Conservation (phyloP, 2,888 invertebrate genomes). For the Creontiades dilutus region DNA sequence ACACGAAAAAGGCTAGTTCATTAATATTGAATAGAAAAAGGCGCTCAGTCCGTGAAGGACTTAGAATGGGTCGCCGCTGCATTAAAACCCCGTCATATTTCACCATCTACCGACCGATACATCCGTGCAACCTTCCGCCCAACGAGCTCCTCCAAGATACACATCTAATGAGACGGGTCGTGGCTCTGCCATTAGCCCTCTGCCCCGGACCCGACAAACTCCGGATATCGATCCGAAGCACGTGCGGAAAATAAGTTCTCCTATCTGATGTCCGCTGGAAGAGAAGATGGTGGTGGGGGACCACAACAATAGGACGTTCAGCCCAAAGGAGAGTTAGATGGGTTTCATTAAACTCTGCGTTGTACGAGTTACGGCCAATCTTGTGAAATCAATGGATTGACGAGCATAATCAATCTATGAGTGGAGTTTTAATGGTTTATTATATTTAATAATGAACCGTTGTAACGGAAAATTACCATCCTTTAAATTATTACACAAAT, state of each 20-base stretch:
- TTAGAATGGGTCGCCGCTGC: not conserved
- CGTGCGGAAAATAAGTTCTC: conserved; percentile 22
- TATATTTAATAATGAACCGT: too few relatives aligned
- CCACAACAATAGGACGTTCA: too few relatives aligned
- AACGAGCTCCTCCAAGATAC: conserved; percentile 20
- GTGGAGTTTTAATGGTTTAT: too few relatives aligned
- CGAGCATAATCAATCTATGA: too few relatives aligned
- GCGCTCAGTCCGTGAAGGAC: conserved; percentile 1
- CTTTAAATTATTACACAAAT: too few relatives aligned
- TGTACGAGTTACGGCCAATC: too few relatives aligned
- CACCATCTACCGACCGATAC: not conserved
- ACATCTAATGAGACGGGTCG: conserved; percentile 25
- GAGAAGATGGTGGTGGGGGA: not conserved
- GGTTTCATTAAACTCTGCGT: too few relatives aligned
- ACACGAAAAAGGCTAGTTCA: not conserved
- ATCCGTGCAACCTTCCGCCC: not conserved
- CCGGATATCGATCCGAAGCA: conserved; percentile 18
- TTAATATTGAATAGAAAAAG: not conserved
- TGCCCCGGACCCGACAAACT: not conserved
- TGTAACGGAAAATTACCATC: too few relatives aligned
- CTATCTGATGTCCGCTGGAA: not conserved
- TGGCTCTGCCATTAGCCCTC: not conserved
- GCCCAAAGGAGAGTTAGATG: too few relatives aligned
- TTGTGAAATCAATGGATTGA: too few relatives aligned
- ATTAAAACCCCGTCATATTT: conserved; percentile 25